Evolutionary conservation across 2,888 invertebrate genomes (phyloP), one percentile per base, ranked within the genome.

Genomic region (Vannuccia rotundouncinata): DNA sequence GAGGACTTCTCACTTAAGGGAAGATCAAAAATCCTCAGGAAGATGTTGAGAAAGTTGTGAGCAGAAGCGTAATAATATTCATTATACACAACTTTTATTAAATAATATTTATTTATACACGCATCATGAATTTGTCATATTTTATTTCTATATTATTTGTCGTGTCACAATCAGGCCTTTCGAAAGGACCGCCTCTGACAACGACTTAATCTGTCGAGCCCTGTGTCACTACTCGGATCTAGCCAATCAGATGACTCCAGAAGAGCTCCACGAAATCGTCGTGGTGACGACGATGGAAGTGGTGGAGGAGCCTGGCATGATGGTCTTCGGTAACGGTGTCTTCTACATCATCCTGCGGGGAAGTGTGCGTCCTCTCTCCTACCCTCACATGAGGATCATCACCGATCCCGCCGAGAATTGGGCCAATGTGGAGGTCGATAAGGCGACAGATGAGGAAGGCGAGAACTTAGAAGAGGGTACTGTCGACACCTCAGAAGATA

Each of bases 391-490:
- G 1, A 59, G 78, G 27, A n/a, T 66, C 1, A 5, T 78, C 22
- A 59, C 29, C 17, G 78, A 78, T 2, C 59, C 60, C 5, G 74
- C 27, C 1, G 17, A 78, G 45, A 45, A 45, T 17, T 45, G 45
- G 45, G 45, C 45, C 17, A 45, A 45, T 17, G 45, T 45, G 45
- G 45, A 45, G 45, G 45, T 45, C 10, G 45, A 45, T 17, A 17
- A 45, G 45, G 10, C 10, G 45, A 45, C 45, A 10, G 45, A 45
- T 10, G 45, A 45, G 45, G 85, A n/a, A n/a, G n/a, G n/a, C n/a
- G n/a, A n/a, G n/a, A n/a, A n/a, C n/a, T n/a, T n/a, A n/a, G n/a
- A n/a, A n/a, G n/a, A n/a, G n/a, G n/a, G n/a, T n/a, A n/a, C n/a
- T n/a, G n/a, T n/a, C n/a, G n/a, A n/a, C n/a, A n/a, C n/a, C n/a